Percentiles rank a stretch among this genome's conserved stretches.
These are phyloP conservation scores for Valencia hispanica DNA, from an alignment of 2,797 vertebrate genomes.

Conservation along the genomic window DNA sequence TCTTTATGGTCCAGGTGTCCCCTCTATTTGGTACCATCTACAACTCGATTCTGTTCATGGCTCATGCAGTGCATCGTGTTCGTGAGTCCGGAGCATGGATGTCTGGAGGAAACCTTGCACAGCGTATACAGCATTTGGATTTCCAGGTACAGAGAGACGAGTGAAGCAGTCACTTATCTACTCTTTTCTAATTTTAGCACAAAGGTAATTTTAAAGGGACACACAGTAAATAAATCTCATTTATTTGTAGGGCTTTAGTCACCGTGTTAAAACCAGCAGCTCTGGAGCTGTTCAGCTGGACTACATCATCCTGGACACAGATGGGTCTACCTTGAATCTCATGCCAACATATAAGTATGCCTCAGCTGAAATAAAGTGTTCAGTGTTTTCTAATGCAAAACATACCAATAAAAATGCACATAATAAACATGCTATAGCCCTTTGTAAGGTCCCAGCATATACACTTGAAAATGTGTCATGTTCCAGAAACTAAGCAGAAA, in stretches of 20 bases:
- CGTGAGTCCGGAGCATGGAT: conserved; percentile 67
- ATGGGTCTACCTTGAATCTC: conserved; percentile 77
- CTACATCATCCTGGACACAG: conserved; percentile 84
- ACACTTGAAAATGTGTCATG: not conserved
- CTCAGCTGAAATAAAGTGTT: not conserved
- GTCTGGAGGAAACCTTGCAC: conserved; percentile 79
- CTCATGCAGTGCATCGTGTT: conserved; percentile 76
- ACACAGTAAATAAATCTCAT: not conserved
- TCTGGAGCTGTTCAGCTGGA: conserved; percentile 74
- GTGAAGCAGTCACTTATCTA: not conserved
- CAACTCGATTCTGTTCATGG: conserved; percentile 81
- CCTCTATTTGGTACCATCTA: conserved; percentile 87
- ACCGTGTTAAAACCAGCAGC: conserved; percentile 72
- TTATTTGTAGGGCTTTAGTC: conserved; percentile 77
- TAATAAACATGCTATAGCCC: not conserved
- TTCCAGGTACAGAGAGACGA: conserved; percentile 64
- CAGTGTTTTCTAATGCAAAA: not conserved
- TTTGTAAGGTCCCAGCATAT: not conserved
- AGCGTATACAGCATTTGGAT: conserved; percentile 64
- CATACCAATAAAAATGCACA: not conserved
- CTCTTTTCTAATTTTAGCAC: not conserved
- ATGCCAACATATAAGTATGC: conserved; percentile 72
- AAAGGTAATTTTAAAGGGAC: not conserved
- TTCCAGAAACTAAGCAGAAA: not conserved
- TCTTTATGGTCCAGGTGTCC: conserved; percentile 73